Evolutionary conservation across 2,888 invertebrate genomes (phyloP).

Genomic region (Eupithecia dodoneata): DNA sequence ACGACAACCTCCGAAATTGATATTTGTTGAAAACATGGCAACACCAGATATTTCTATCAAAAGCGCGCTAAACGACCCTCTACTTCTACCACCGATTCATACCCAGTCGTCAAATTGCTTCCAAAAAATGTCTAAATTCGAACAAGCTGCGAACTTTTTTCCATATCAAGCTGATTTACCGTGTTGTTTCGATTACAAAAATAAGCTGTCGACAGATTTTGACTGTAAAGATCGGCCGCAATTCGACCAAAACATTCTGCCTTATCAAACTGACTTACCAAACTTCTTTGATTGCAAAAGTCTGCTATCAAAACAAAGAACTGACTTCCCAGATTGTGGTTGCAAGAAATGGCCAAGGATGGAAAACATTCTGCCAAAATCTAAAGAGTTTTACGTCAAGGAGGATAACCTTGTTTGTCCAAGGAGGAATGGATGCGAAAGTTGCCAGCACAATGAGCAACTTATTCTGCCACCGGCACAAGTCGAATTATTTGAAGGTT

Average conservation of each 20-base stretch:
- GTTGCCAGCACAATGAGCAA: slow-evolving; percentile 40
- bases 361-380: background rate
- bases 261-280: background rate
- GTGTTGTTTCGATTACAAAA: background rate
- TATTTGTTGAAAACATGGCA: slow-evolving; percentile 40
- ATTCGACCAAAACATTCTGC: background rate
- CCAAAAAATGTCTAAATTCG: background rate
- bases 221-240: background rate
- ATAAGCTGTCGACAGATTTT: background rate
- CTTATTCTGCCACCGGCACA: slow-evolving; percentile 57
- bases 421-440: background rate
- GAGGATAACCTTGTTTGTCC: background rate
- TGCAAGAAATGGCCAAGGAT: background rate
- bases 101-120: background rate
- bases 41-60: slow-evolving; percentile 33
- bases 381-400: background rate
- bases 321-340: background rate
- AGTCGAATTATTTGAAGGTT: slow-evolving; percentile 53
- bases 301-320: background rate
- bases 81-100: slow-evolving; percentile 56
- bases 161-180: background rate
- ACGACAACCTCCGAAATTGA: slow-evolving; percentile 28
- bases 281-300: background rate
- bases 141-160: background rate
- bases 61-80: slow-evolving; percentile 41